These are phyloP conservation scores for Heliconius charithonia DNA, from an alignment of 2,888 invertebrate genomes.

Conservation along the genomic window DNA sequence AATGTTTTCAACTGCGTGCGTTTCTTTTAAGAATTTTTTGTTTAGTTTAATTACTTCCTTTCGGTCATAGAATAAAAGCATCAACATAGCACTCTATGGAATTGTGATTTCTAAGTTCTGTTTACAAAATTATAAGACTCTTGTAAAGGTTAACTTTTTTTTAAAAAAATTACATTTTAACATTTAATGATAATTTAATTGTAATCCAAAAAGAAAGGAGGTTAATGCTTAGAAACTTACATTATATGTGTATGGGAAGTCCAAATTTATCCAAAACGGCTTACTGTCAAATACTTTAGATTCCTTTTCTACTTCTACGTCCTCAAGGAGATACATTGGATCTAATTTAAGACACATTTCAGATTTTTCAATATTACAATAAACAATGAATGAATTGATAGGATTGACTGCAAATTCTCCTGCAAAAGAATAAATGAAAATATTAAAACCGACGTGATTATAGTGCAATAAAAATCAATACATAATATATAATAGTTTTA, in stretches of 20 bases:
- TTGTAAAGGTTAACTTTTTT: too few relatives aligned
- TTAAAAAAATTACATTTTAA: too few relatives aligned
- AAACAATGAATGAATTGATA: background rate
- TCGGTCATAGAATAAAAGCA: too few relatives aligned
- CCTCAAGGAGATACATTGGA: background rate
- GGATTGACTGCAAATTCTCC: background rate
- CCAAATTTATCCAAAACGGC: background rate
- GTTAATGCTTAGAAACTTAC: conserved; percentile 1
- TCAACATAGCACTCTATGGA: too few relatives aligned
- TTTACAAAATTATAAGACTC: too few relatives aligned
- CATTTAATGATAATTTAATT: too few relatives aligned
- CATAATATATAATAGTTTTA: background rate
- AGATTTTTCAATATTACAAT: background rate
- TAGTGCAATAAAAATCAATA: background rate
- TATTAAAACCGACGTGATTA: background rate
- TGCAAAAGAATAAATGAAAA: background rate
- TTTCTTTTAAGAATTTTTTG: too few relatives aligned
- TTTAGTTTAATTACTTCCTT: too few relatives aligned
- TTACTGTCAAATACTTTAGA: background rate
- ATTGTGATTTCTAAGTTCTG: too few relatives aligned
- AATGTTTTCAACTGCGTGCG: too few relatives aligned
- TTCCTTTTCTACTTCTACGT: background rate
- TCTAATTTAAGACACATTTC: conserved; percentile 10
- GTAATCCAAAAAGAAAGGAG: background rate
- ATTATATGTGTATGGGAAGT: background rate